These are phyloP conservation scores for Enteromius viviparus DNA, from an alignment of 2,797 vertebrate species.

Conservation along the genomic window DNA sequence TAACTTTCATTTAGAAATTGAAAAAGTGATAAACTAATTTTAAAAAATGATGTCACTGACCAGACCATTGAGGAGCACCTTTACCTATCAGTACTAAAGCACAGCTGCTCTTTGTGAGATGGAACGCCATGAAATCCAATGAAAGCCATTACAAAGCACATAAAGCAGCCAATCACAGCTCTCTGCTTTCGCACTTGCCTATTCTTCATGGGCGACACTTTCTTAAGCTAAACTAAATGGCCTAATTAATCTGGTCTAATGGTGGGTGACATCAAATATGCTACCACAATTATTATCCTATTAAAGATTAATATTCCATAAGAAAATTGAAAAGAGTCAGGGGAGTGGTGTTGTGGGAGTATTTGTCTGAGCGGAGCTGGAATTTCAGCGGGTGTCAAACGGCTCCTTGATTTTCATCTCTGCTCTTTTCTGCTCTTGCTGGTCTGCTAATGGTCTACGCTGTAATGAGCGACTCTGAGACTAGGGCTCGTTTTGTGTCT, in stretches of 20 bases:
- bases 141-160: conserved; percentile 62
- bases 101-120: not conserved
- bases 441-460: conserved; percentile 47
- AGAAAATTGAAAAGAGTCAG: conserved; percentile 78
- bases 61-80: not conserved
- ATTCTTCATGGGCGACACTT: conserved; percentile 79
- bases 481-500: conserved; percentile 55
- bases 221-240: conserved; percentile 83
- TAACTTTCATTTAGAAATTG: not conserved
- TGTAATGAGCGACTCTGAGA: conserved; percentile 46
- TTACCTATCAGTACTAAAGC: not conserved
- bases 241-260: conserved; percentile 85
- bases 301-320: conserved; percentile 82
- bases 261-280: conserved; percentile 86
- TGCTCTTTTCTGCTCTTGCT: conserved; percentile 23
- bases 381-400: conserved; percentile 35
- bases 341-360: conserved; percentile 60
- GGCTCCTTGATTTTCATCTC: conserved; percentile 4
- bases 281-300: conserved; percentile 83
- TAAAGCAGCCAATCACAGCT: conserved; percentile 74
- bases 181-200: conserved; percentile 56
- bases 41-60: not conserved
- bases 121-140: conserved; percentile 8
- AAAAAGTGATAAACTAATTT: not conserved
- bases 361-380: conserved; percentile 65